These are phyloP conservation scores for Archaeoteleia sp. DNA, from an alignment of 2,888 invertebrate species.

Conservation along the genomic window DNA sequence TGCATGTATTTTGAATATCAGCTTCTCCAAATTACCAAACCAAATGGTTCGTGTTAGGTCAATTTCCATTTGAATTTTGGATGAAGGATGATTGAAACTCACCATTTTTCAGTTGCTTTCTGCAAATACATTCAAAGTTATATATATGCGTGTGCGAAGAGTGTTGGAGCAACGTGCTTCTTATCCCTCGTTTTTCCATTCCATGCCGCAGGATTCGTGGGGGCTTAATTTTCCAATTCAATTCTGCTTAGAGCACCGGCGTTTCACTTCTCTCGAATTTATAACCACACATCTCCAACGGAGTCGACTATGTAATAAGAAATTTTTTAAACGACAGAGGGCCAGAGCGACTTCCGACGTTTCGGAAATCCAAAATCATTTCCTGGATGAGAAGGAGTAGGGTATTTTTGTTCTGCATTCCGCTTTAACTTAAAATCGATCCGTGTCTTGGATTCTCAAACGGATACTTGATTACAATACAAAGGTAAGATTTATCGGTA, in stretches of 20 bases:
- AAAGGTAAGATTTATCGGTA: too few relatives aligned
- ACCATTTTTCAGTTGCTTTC: constrained; percentile 33
- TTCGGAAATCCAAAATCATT: constrained; percentile 19
- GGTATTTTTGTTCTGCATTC: too few relatives aligned
- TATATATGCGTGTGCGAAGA: not conserved
- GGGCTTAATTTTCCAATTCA: constrained; percentile 47
- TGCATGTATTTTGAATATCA: too few relatives aligned
- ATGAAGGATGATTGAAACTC: not conserved
- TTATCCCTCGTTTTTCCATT: constrained; percentile 37
- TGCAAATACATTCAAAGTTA: constrained; percentile 5
- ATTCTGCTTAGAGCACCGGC: constrained; percentile 30
- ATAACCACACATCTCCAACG: constrained; percentile 23
- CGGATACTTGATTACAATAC: too few relatives aligned
- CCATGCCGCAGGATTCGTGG: constrained; percentile 24
- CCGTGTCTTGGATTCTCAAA: too few relatives aligned
- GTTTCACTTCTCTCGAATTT: constrained; percentile 38
- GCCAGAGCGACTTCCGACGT: constrained; percentile 10
- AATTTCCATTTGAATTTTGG: not conserved
- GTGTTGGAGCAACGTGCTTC: constrained; percentile 24
- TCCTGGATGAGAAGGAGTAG: too few relatives aligned
- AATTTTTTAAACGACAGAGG: constrained; percentile 11
- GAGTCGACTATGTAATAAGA: not conserved
- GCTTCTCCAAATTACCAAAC: too few relatives aligned
- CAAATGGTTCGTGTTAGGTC: not conserved
- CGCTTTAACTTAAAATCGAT: too few relatives aligned